phyloP scores from a whole-genome alignment of 2,113 vertebrate species.

The Oncorhynchus masou region DNA sequence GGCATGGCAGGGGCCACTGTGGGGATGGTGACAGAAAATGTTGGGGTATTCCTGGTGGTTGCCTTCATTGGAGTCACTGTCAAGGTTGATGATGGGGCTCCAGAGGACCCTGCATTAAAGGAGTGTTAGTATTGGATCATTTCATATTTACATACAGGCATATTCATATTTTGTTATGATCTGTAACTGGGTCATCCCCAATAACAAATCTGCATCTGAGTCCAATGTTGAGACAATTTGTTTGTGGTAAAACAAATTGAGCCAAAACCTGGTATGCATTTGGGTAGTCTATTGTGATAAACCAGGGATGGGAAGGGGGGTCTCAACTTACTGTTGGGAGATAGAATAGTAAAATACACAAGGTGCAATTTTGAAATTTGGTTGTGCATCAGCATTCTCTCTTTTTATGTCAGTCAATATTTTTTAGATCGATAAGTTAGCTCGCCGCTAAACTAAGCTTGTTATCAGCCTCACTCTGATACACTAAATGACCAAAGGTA shows the following conservation, averaged over 20 bases:
- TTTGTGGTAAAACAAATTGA: neutral
- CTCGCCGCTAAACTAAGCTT: too few species aligned
- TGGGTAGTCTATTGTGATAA: neutral
- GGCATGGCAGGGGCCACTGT: neutral
- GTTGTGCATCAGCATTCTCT: too few species aligned
- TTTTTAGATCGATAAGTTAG: too few species aligned
- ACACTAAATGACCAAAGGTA: too few species aligned
- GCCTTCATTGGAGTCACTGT: neutral
- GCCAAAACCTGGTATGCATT: neutral
- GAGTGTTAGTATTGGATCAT: too few species aligned
- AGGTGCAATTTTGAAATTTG: too few species aligned
- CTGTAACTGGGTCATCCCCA: neutral
- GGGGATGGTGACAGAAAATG: neutral
- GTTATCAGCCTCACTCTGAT: too few species aligned
- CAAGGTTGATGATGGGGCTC: neutral
- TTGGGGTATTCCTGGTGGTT: neutral
- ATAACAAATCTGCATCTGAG: slow-evolving; percentile 1
- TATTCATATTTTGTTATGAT: neutral
- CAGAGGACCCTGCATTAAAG: too few species aligned
- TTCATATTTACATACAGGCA: neutral
- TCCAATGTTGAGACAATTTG: neutral
- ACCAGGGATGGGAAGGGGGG: too few species aligned
- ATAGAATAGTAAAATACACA: too few species aligned
- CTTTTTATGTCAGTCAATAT: too few species aligned
- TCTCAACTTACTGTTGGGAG: too few species aligned